Evolutionary conservation across 2,113 vertebrate genomes (phyloP).

Genomic region (Thunnus thynnus): DNA sequence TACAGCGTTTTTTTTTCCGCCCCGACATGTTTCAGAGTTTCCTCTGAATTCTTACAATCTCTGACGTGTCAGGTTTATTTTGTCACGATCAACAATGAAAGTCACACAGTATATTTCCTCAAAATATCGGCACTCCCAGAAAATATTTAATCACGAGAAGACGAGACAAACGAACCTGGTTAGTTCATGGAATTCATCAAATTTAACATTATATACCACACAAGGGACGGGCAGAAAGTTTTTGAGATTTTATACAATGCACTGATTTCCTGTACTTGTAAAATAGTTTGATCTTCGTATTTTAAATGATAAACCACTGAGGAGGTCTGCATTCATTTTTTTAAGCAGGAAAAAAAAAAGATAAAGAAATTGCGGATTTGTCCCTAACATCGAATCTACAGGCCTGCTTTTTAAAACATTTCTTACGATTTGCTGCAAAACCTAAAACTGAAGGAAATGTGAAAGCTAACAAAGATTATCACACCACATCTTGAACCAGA

Average conservation of each 20-base stretch:
- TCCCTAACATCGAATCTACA: neutral
- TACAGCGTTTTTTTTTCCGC: neutral
- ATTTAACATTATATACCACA: neutral
- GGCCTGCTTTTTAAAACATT: neutral
- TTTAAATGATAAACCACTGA: neutral
- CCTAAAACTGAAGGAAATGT: slow-evolving; percentile 5
- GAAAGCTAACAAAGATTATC: slow-evolving; percentile 33
- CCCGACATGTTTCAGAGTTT: neutral
- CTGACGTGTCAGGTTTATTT: neutral
- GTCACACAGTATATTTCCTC: neutral
- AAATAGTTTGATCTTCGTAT: neutral
- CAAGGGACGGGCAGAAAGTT: neutral
- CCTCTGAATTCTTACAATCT: neutral
- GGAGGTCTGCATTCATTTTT: neutral
- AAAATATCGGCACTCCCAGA: neutral
- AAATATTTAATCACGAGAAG: neutral
- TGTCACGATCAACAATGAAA: neutral
- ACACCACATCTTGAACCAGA: slow-evolving; percentile 30
- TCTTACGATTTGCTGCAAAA: neutral
- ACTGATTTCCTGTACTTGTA: neutral
- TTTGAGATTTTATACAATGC: neutral
- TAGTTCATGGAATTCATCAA: neutral
- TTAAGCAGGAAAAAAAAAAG: neutral
- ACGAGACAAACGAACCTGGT: neutral
- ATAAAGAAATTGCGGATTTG: neutral